Percentiles rank a stretch among this genome's conserved stretches.
phyloP scores from a whole-genome alignment of 1,140 invertebrate genomes.

The Lasioglossum albipes region DNA sequence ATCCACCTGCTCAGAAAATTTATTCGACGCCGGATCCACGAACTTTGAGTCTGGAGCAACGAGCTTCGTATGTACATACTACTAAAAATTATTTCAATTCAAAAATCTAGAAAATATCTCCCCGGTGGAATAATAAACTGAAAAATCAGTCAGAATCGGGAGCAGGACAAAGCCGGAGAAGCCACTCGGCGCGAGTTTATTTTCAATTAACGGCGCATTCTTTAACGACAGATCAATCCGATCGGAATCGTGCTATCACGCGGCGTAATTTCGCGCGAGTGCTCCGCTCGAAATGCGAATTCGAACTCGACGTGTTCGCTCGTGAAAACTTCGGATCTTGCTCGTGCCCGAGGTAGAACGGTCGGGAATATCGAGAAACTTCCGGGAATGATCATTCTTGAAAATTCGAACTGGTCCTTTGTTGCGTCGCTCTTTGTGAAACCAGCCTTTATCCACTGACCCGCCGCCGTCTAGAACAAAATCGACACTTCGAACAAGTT shows the following conservation, averaged over 20 bases:
- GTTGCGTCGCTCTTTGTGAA: not conserved
- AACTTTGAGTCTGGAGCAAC: too few relatives aligned
- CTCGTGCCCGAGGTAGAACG: not conserved
- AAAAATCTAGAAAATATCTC: not conserved
- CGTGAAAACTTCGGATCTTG: not conserved
- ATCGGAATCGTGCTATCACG: not conserved
- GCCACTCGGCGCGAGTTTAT: not conserved
- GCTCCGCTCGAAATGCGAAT: slow-evolving; percentile 3
- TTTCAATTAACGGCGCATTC: not conserved
- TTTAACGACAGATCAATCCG: not conserved
- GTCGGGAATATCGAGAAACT: slow-evolving; percentile 40
- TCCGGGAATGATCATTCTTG: not conserved
- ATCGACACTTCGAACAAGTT: slow-evolving; percentile 6
- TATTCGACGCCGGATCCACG: too few relatives aligned
- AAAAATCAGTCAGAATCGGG: not conserved
- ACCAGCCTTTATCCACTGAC: not conserved
- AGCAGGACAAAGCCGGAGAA: not conserved
- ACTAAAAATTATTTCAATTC: too few relatives aligned
- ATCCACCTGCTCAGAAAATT: too few relatives aligned
- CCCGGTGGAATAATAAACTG: not conserved
- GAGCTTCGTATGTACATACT: too few relatives aligned
- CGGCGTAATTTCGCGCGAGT: not conserved
- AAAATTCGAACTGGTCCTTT: not conserved
- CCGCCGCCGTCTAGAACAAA: not conserved
- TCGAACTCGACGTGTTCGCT: slow-evolving; percentile 32